These are phyloP conservation scores for Saguinus midas DNA, from an alignment of 2,113 vertebrate genomes.

Conservation along the genomic window DNA sequence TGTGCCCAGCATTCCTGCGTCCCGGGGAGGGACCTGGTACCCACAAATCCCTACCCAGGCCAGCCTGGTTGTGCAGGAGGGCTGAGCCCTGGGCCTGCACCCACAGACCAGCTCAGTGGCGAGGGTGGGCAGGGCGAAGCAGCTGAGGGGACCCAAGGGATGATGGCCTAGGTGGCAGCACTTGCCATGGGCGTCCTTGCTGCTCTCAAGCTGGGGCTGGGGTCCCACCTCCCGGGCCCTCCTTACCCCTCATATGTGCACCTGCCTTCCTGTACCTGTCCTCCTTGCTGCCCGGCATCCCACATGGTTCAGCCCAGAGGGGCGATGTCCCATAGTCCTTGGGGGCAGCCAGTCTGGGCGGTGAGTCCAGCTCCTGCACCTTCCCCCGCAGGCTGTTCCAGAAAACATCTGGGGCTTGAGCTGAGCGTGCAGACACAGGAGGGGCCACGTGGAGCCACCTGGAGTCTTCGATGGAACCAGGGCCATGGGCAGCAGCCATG, in stretches of 20 bases:
- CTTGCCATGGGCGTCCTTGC: neutral
- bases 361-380: too few species aligned
- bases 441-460: neutral
- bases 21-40: neutral
- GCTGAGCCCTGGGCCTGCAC: neutral
- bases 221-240: neutral
- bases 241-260: neutral
- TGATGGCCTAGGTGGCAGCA: neutral
- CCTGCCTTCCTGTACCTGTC: neutral
- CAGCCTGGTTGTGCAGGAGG: neutral
- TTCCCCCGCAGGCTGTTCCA: too few species aligned
- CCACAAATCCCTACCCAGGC: neutral
- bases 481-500: neutral
- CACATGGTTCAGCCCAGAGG: neutral
- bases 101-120: neutral
- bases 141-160: neutral
- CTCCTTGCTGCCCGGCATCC: neutral
- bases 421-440: neutral
- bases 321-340: fast-evolving
- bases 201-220: neutral
- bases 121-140: too few species aligned
- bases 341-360: fast-evolving
- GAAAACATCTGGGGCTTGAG: neutral
- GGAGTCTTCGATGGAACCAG: neutral
- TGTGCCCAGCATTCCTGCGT: neutral